Evolutionary conservation across 2,888 invertebrate species (phyloP), one percentile per base, ranked within the genome.

Genomic region (Catocala fraxini): DNA sequence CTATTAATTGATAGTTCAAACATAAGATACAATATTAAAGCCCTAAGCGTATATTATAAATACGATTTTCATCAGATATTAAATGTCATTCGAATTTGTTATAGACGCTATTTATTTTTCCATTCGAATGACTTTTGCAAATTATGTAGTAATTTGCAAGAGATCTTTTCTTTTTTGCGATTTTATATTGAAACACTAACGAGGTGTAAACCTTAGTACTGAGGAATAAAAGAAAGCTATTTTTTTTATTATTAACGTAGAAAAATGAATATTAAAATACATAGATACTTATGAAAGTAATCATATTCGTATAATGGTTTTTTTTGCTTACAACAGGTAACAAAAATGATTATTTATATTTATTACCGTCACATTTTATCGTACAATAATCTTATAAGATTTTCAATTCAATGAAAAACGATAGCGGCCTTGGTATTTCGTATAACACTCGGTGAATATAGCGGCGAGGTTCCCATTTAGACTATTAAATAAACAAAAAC

Each of bases 61-160:
- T 47, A 47, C 25, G 9, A 25, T 47, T 47, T 47, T 10, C 47
- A 33, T 15, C 0, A 43, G 11, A 42, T 49, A 46, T 25, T 12
- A 43, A 51, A 42, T 34, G 42, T 56, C 56, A 56, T 49, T 43
- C 15, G 5, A 55, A 13, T 56, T 47, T 39, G 11, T 51, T 43
- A 51, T 43, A 6, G 49, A 34, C 11, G 4, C 34, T 43, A 43
- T 51, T 51, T 15, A 49, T 56, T 56, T 56, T 13, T 43, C n/a
- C 49, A 15, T 43, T 49, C 51, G 43, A 43, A 51, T 11, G 33
- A 56, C 43, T 43, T 49, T 49, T 13, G 6, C 25, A 48, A 48
- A 56, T 48, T 41, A 47, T 46, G 6, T 25, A 35, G 9, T 48
- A 56, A 56, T 56, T 48, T 48, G 13, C 13, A 42, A 56, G 48